phyloP scores from a whole-genome alignment of 1,140 invertebrate species.

The Drosophila lowei region DNA sequence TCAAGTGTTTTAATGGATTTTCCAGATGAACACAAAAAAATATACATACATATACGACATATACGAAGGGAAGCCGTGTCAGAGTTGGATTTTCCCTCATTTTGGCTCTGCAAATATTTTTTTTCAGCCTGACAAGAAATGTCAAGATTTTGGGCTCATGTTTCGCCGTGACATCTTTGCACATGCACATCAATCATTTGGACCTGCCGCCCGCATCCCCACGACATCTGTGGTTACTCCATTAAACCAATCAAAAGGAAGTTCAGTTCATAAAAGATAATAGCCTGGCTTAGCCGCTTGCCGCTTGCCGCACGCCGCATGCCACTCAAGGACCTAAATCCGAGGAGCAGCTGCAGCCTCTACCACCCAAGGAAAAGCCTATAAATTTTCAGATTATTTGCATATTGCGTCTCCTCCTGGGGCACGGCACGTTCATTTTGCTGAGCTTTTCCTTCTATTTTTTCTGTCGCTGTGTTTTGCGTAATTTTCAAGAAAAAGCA shows the following conservation, averaged over 20 bases:
- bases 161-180: conserved; percentile 46
- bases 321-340: conserved; percentile 60
- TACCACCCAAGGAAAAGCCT: conserved; percentile 59
- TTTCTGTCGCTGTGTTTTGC: conserved; percentile 14
- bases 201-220: not conserved
- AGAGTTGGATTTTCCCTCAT: conserved; percentile 20
- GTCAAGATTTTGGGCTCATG: conserved; percentile 66
- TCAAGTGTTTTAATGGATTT: conserved; percentile 81
- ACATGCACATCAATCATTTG: conserved; percentile 72
- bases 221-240: conserved; percentile 23
- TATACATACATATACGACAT: not conserved
- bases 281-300: conserved; percentile 70
- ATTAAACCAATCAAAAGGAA: conserved; percentile 61
- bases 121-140: conserved; percentile 35
- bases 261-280: conserved; percentile 80
- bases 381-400: conserved; percentile 82
- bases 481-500: conserved; percentile 23
- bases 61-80: not conserved
- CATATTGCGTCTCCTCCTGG: conserved; percentile 57
- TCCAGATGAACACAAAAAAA: conserved; percentile 26
- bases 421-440: conserved; percentile 51
- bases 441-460: conserved; percentile 11
- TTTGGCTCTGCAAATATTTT: not conserved
- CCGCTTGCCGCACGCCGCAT: conserved; percentile 50
- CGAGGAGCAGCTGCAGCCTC: conserved; percentile 28